Evolutionary conservation across 2,888 invertebrate species (phyloP).

Genomic region (Agrilus mali): DNA sequence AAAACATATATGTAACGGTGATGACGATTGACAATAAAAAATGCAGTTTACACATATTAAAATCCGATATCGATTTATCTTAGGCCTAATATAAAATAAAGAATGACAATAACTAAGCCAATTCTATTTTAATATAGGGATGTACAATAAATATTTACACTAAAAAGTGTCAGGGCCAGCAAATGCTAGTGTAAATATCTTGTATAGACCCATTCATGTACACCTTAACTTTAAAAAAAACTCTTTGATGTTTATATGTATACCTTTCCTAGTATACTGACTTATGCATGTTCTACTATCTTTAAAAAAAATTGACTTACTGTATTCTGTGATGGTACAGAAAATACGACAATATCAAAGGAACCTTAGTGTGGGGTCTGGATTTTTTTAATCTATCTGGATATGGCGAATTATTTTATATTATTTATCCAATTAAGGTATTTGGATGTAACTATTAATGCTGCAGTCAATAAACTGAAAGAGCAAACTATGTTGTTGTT

Average conservation of each 20-base stretch:
- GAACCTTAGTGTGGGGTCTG: slow-evolving; percentile 23
- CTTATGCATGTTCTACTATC: slow-evolving; percentile 5
- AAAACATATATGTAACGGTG: too few species aligned
- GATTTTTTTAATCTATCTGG: slow-evolving; percentile 11
- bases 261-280: not conserved
- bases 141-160: slow-evolving; percentile 20
- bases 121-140: slow-evolving; percentile 18
- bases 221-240: not conserved
- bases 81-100: slow-evolving; percentile 7
- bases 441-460: too few species aligned
- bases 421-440: slow-evolving; percentile 4
- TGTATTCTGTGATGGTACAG: slow-evolving; percentile 25
- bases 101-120: slow-evolving; percentile 22
- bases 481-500: too few species aligned
- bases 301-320: slow-evolving; percentile 8
- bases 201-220: not conserved
- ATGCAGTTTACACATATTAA: slow-evolving; percentile 16
- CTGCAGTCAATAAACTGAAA: too few species aligned
- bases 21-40: not conserved
- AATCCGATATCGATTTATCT: slow-evolving; percentile 4
- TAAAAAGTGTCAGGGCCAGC: slow-evolving; percentile 28
- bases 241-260: not conserved
- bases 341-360: slow-evolving; percentile 26
- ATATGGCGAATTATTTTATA: slow-evolving; percentile 24
- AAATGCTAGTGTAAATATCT: slow-evolving; percentile 23